A percentile compares a stretch with the other conserved stretches of the same genome.
Conservation (phyloP, 1,140 invertebrate species). For the Sweltsa coloradensis region DNA sequence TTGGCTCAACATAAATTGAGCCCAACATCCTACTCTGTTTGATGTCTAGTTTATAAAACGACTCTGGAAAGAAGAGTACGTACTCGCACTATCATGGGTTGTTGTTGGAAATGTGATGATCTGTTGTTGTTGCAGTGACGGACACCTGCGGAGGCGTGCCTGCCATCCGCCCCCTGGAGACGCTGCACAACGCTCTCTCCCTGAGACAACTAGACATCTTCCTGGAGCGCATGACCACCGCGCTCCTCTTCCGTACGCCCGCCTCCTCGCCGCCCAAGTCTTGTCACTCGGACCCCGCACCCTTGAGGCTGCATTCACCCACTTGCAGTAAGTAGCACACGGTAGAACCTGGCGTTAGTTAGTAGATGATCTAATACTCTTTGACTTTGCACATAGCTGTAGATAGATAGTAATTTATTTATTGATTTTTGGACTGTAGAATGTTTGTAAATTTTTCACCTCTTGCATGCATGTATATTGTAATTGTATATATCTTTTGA, state of each 20-base stretch:
- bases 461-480: too few species aligned
- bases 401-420: too few species aligned
- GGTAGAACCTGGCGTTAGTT: too few species aligned
- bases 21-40: background rate
- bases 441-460: too few species aligned
- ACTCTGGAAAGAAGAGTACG: too few species aligned
- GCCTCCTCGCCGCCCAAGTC: constrained; percentile 55
- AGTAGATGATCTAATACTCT: too few species aligned
- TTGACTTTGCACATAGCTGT: too few species aligned
- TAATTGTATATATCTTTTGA: too few species aligned
- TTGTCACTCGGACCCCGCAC: constrained; percentile 29
- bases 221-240: constrained; percentile 66
- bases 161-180: constrained; percentile 86
- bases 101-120: background rate
- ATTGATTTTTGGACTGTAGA: too few species aligned
- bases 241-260: constrained; percentile 52
- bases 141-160: constrained; percentile 83
- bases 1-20: too few species aligned
- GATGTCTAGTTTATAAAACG: background rate
- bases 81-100: too few species aligned
- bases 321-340: constrained; percentile 32
- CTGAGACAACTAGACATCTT: constrained; percentile 80
- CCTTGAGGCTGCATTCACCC: constrained; percentile 29
- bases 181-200: constrained; percentile 89
- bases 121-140: constrained; percentile 36